Evolutionary conservation across 2,888 invertebrate species (phyloP).

Genomic region (Zele albiditarsus): DNA sequence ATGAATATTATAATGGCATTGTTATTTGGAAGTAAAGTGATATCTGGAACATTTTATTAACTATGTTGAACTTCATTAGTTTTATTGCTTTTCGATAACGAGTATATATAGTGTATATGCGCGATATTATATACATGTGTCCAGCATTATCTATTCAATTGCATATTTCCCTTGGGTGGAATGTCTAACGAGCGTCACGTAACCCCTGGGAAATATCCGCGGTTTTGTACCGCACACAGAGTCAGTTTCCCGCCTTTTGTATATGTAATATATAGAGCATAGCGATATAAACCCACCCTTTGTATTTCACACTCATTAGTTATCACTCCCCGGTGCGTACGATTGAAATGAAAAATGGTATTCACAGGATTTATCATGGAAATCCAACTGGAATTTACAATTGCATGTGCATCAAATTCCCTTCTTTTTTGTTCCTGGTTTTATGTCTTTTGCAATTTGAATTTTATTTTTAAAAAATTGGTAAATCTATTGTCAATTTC

Average conservation of each 20-base stretch:
- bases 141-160: slow-evolving; percentile 64
- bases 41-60: slow-evolving; percentile 21
- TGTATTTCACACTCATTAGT: slow-evolving; percentile 21
- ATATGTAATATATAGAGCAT: background rate
- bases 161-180: slow-evolving; percentile 57
- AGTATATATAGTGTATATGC: slow-evolving; percentile 33
- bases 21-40: background rate
- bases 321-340: slow-evolving; percentile 28
- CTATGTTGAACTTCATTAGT: slow-evolving; percentile 44
- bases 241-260: background rate
- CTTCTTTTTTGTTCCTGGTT: background rate
- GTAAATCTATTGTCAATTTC: slow-evolving; percentile 1
- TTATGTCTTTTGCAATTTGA: background rate
- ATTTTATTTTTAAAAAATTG: slow-evolving; percentile 9
- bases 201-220: slow-evolving; percentile 53
- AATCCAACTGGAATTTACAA: slow-evolving; percentile 13
- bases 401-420: background rate
- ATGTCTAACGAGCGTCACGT: slow-evolving; percentile 41
- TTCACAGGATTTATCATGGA: slow-evolving; percentile 29
- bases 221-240: slow-evolving; percentile 16
- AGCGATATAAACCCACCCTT: background rate
- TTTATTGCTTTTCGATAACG: slow-evolving; percentile 60
- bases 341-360: slow-evolving; percentile 32
- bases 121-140: slow-evolving; percentile 49
- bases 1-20: no score